phyloP scores from a whole-genome alignment of 2,797 vertebrate species.

The Notoglanidium macrostoma region DNA sequence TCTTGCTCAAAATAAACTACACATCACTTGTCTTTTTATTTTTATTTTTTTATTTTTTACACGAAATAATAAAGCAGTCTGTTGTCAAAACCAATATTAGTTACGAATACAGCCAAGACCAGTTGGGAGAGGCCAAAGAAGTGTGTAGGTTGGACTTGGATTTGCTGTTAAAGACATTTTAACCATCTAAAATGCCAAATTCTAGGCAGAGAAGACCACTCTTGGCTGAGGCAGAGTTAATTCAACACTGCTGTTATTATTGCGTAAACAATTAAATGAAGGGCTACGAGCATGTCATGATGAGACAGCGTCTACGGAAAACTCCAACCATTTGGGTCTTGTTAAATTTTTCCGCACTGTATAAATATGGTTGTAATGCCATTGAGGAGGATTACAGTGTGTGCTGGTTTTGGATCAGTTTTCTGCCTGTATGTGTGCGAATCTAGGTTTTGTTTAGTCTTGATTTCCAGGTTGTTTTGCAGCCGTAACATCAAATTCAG shows the following conservation, averaged over 20 bases:
- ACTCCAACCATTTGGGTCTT: conserved; percentile 9
- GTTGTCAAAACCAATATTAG: conserved; percentile 1
- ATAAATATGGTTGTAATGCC: conserved; percentile 15
- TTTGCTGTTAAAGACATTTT: conserved; percentile 30
- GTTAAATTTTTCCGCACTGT: not conserved
- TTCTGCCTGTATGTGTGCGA: not conserved
- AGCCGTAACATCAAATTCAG: not conserved
- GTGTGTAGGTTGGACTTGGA: not conserved
- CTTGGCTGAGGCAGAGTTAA: conserved; percentile 21
- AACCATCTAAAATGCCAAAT: conserved; percentile 1
- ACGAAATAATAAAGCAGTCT: not conserved
- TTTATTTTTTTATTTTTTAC: not conserved
- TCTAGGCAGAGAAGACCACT: not conserved
- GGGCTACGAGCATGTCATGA: conserved; percentile 9
- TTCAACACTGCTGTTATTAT: conserved; percentile 15
- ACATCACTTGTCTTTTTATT: too few species aligned
- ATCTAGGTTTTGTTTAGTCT: conserved; percentile 19
- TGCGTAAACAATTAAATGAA: conserved; percentile 25
- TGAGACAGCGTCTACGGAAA: not conserved
- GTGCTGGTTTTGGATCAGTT: not conserved
- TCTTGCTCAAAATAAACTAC: conserved; percentile 16
- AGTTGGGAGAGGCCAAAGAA: conserved; percentile 5
- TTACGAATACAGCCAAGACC: conserved; percentile 6
- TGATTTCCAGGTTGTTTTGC: conserved; percentile 6
- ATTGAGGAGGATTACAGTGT: not conserved